Evolutionary conservation across 2,888 invertebrate genomes (phyloP), one percentile per base, ranked within the genome.

Genomic region (Ectemnius cavifrons): DNA sequence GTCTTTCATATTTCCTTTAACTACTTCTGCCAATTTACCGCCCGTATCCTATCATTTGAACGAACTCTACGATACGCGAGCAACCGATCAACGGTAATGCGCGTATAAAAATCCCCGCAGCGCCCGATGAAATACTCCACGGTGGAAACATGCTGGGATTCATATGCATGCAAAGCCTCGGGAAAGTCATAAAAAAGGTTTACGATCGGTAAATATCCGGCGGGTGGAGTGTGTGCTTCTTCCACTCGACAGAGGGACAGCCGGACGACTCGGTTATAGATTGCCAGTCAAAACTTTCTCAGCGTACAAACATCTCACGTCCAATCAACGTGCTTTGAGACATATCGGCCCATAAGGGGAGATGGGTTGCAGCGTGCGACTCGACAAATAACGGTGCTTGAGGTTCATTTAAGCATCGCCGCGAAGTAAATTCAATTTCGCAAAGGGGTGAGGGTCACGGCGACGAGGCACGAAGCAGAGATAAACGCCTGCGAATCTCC

Each of bases 181-280:
- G 73, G 45, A 11, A 46, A 74, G 70, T 75, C 75, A 75, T 77
- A 85, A 84, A 68, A 81, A 78, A 82, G 82, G 76, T 86, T 86
- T 84, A 84, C 82, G 78, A 82, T 70, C 78, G 66, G 81, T 86
- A 82, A 85, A 86, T 85, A 84, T 84, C 77, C 79, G 13, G 52
- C 52, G 16, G 73, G 65, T 70, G 63, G 20, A 20, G 59, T 59
- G 73, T 68, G 60, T 28, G 47, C 20, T 59, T 49, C 59, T 65
- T 59, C 62, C 58, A 52, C 67, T 60, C 58, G 62, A 64, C 58
- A 65, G 60, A 68, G 37, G 16, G 57, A 68, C 61, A 64, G 62
- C 56, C 37, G 69, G 74, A 73, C 60, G 65, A 61, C 73, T 77
- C 75, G 81, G 80, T 65, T 77, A 75, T 82, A 77, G 71, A 81